Evolutionary conservation across 2,113 vertebrate genomes (phyloP).

Genomic region (Agapornis roseicollis): DNA sequence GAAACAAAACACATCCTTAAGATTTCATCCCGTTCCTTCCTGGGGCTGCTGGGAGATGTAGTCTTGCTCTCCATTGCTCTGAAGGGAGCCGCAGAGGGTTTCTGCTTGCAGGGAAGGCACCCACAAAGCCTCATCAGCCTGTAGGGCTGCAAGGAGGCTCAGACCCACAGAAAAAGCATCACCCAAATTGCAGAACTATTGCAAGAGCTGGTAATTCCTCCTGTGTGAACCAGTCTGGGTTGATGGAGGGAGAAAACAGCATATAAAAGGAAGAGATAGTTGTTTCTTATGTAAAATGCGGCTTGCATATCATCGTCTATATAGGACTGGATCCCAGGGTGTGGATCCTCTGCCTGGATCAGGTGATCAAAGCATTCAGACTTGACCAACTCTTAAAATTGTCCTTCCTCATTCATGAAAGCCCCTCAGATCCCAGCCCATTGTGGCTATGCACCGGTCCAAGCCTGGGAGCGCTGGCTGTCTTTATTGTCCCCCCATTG

Average conservation of each 20-base stretch:
- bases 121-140: background rate
- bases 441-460: background rate
- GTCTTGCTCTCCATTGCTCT: background rate
- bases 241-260: background rate
- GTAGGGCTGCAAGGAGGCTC: background rate
- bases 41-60: slow-evolving; percentile 58
- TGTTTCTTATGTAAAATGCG: background rate
- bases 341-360: background rate
- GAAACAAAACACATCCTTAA: too few relatives aligned
- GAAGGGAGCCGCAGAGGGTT: fast-evolving
- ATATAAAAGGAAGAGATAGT: background rate
- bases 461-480: background rate
- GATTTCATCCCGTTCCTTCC: background rate
- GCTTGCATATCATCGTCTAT: background rate
- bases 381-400: background rate
- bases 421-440: background rate
- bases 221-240: background rate
- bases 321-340: background rate
- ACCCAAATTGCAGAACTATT: background rate
- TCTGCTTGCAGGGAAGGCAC: background rate
- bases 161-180: background rate
- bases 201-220: background rate
- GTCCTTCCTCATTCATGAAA: background rate
- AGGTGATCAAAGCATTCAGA: background rate
- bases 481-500: background rate